Conservation (phyloP, 2,113 vertebrate genomes). For the Spheniscus mendiculus region DNA sequence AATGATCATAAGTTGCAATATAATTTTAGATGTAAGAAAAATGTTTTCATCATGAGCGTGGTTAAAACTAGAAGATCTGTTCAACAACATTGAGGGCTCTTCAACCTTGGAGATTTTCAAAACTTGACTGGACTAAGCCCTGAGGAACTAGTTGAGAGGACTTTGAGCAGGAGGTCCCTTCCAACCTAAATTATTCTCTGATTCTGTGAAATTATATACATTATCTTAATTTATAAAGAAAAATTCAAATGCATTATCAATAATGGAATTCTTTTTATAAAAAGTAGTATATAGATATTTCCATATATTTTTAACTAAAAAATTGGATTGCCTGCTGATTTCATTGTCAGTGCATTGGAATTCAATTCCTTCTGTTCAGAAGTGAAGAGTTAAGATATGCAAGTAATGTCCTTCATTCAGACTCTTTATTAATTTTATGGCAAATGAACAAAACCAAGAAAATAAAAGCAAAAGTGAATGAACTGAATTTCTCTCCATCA, state of each 20-base stretch:
- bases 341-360: not conserved
- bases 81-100: not conserved
- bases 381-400: not conserved
- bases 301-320: not conserved
- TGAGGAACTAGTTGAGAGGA: not conserved
- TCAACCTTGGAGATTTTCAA: not conserved
- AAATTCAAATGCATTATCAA: not conserved
- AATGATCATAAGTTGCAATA: not conserved
- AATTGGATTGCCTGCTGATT: not conserved
- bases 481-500: not conserved
- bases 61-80: not conserved
- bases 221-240: not conserved
- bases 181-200: not conserved
- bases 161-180: not conserved
- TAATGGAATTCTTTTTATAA: not conserved
- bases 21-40: not conserved
- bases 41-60: not conserved
- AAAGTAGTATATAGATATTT: not conserved
- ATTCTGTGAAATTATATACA: not conserved
- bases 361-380: not conserved
- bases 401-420: not conserved
- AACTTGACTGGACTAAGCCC: not conserved
- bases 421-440: not conserved
- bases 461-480: not conserved
- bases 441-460: not conserved